Evolutionary conservation across 2,888 invertebrate genomes (phyloP).

Genomic region (Agrotis exclamationis): DNA sequence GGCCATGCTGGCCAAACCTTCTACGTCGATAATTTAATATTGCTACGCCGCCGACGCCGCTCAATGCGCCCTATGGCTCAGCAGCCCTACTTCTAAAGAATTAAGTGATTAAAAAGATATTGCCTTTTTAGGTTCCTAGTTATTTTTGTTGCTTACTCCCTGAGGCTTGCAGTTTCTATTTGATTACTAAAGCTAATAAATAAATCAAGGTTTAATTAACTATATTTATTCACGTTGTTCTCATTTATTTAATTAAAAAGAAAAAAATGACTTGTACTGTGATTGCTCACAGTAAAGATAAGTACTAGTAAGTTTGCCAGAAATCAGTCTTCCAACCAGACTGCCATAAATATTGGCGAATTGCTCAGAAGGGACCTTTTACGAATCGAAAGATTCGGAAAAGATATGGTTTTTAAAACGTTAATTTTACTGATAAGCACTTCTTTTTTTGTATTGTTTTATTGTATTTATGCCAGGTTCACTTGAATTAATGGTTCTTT

Average conservation of each 20-base stretch:
- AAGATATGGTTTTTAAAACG: neutral
- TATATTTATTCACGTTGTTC: neutral
- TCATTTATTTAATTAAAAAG: too few species aligned
- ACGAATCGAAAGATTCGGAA: slow-evolving; percentile 1
- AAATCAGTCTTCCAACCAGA: slow-evolving; percentile 8
- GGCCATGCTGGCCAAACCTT: neutral
- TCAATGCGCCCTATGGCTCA: slow-evolving; percentile 6
- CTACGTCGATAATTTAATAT: slow-evolving; percentile 3
- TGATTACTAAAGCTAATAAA: neutral
- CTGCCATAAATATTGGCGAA: slow-evolving; percentile 24
- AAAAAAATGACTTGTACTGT: too few species aligned
- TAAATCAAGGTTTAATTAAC: neutral
- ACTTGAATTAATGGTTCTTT: too few species aligned
- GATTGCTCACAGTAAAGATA: too few species aligned
- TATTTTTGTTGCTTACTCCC: slow-evolving; percentile 12
- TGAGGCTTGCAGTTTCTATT: neutral
- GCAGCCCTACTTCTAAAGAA: slow-evolving; percentile 1
- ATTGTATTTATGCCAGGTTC: too few species aligned
- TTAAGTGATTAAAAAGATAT: slow-evolving; percentile 37
- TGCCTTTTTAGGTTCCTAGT: slow-evolving; percentile 9
- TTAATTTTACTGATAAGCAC: neutral
- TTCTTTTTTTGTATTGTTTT: too few species aligned
- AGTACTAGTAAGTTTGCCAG: neutral
- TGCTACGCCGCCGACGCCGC: neutral
- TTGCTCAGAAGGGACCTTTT: slow-evolving; percentile 21